Base-by-base conservation (phyloP, 64 coral and sea anemone species). In the Hydrozoanthus tunicans region DNA sequence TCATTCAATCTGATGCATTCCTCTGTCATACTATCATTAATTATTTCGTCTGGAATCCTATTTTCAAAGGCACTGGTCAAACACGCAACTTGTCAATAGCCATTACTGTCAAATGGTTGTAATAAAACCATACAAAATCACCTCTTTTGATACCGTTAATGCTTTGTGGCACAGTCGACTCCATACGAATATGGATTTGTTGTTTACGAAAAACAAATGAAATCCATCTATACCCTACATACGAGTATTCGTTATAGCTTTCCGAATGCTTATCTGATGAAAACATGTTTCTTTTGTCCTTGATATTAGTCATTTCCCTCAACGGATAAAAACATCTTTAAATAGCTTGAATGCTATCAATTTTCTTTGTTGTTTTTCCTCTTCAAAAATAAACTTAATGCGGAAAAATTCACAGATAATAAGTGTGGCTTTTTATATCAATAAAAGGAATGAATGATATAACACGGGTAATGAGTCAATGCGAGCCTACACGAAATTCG, bases 251-350 rank as follows among this genome's bases (percentile, higher is more conserved):
- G 25, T 20, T 10, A 13, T 56, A 23, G 3, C 32, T 15, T 51
- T 82, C 65, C 80, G 32, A 63, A 82, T 81, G 80, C 65, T 82
- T 82, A 66, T 82, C 61, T 82, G 80, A 82, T 65, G 27, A 82
- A 82, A 82, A 79, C 80, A 53, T 64, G 14, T 66, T 82, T 65
- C 1, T 64, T 51, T 64, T 64, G 5, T 62, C 13, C 27, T 43
- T 23, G 9, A 51, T 52, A 52, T 3, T 24, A 15, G 58, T 12
- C 27, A 81, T 53, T 82, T 82, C 60, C 13, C 59, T 82, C 61
- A 52, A 51, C 26, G 26, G 20, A 82, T 1, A 51, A 64, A 81
- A 65, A 65, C 59, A 65, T 82, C 59, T 82, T 65, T 51, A 64
- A 82, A 82, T 65, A 59, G 78, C 77, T 81, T 43, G 6, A 70